Evolutionary conservation across 2,888 invertebrate genomes (phyloP).

Genomic region (Leptothorax acervorum): DNA sequence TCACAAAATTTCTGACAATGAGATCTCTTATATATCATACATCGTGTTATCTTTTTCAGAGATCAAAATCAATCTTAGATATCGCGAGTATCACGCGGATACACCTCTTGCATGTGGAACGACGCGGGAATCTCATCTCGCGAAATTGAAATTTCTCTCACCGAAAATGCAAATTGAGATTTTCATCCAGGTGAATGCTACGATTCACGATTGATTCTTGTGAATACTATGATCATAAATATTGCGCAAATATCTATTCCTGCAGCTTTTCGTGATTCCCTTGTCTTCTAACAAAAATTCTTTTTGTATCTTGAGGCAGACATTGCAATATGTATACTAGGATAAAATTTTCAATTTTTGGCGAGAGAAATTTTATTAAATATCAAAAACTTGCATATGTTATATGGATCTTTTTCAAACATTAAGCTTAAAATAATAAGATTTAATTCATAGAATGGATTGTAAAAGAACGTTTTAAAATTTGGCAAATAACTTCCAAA

Average conservation of each 20-base stretch:
- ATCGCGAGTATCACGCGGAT: neutral
- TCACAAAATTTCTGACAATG: neutral
- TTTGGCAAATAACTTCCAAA: neutral
- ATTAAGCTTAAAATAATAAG: neutral
- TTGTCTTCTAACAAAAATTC: neutral
- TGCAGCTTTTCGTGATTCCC: neutral
- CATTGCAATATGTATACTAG: neutral
- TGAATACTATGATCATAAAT: neutral
- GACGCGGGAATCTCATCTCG: conserved; percentile 45
- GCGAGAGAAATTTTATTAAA: neutral
- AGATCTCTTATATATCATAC: neutral
- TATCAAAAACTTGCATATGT: neutral
- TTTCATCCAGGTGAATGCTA: conserved; percentile 1
- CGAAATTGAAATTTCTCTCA: conserved; percentile 57
- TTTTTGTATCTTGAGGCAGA: neutral
- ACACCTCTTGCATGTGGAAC: neutral
- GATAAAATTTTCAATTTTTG: neutral
- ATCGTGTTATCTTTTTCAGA: neutral
- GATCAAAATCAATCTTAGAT: conserved; percentile 1
- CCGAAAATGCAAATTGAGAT: conserved; percentile 36
- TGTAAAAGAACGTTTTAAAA: neutral
- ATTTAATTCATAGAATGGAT: neutral
- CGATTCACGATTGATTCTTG: conserved; percentile 12
- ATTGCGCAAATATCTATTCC: neutral
- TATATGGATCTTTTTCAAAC: neutral